phyloP scores from a whole-genome alignment of 2,888 invertebrate genomes.

The Priocnemis perturbator region DNA sequence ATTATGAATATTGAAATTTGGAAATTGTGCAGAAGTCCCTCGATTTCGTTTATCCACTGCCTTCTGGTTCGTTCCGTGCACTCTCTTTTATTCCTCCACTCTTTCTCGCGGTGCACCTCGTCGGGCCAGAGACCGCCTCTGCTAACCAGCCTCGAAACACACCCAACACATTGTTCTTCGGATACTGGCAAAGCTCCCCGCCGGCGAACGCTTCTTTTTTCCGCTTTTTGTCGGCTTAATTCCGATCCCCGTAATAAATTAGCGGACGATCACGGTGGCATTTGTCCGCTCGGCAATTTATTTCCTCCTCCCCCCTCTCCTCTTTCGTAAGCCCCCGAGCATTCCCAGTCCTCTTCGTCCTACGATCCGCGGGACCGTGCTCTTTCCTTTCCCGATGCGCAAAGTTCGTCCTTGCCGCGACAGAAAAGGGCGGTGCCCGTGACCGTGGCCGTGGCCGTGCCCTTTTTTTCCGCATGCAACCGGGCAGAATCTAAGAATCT shows the following conservation, averaged over 20 bases:
- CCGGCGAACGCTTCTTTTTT: constrained; percentile 52
- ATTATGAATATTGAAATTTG: no score
- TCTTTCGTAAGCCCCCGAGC: constrained; percentile 12
- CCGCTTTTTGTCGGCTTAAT: constrained; percentile 71
- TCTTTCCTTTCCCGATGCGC: no score
- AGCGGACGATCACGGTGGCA: constrained; percentile 73
- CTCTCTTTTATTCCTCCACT: constrained; percentile 17
- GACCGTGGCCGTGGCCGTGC: no score
- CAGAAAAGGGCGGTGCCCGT: constrained; percentile 59
- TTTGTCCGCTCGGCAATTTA: constrained; percentile 71
- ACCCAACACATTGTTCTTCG: constrained; percentile 67
- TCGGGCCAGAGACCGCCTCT: constrained; percentile 31
- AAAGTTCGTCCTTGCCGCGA: constrained; percentile 58
- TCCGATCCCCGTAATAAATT: constrained; percentile 72
- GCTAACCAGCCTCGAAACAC: constrained; percentile 53
- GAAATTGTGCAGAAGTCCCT: no score
- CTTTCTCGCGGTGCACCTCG: not conserved
- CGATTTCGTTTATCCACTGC: no score
- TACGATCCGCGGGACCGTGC: no score
- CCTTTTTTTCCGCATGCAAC: no score
- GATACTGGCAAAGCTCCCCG: constrained; percentile 48
- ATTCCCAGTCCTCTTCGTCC: constrained; percentile 21
- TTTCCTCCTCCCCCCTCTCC: constrained; percentile 47
- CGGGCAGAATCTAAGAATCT: constrained; percentile 1
- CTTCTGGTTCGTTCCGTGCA: not conserved